Base-by-base conservation (phyloP, 2,888 invertebrate genomes). In the Pachymerium ferrugineum region DNA sequence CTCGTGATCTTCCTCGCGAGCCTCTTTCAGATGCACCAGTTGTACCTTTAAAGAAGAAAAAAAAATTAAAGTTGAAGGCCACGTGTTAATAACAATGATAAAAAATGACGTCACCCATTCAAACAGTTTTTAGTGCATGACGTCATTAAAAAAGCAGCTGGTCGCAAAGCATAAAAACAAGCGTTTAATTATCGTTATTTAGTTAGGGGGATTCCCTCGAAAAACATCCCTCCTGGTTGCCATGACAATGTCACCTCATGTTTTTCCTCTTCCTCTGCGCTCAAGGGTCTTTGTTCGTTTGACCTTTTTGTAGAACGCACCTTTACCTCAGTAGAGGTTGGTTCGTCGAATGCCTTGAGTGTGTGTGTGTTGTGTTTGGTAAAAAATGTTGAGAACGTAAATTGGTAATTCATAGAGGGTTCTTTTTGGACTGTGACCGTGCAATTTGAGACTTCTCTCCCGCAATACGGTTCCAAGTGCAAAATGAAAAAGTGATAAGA, bases 1-100 rank as follows among this genome's bases (percentile, higher is more conserved):
- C 54, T 54, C 54, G 54, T 54, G 54, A 54, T 54, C 54, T 54
- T 22, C 54, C 54, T 54, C 54, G 22, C 10, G 54, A 25, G 54
- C 54, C 54, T 25, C 25, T 54, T 54, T 54, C 54, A 54, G 25
- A 19, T 25, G 54, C 54, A 54, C 54, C 54, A 54, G 54, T 54
- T 54, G 54, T 28, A 54, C 54, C 54, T 54, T 10, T 1, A 22
- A 54, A 54, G 25, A 8, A 54, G 5, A 54, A 8, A 54, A 3
- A 47, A 16, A 47, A 16, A 47, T 12, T 22, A 47, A 47, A 12
- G 19, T 47, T 38, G 38, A 12, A 38, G 38, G 3, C 38, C 38
- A 38, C 38, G 38, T 38, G 3, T 2, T 8, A 2, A 38, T n/a
- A 38, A 38, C 14, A 38, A 38, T 38, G 38, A n/a, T n/a, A 38